Evolutionary conservation across 1,140 invertebrate species (phyloP), one percentile per base, ranked within the genome.

Genomic region (Oryctes rhinoceros): DNA sequence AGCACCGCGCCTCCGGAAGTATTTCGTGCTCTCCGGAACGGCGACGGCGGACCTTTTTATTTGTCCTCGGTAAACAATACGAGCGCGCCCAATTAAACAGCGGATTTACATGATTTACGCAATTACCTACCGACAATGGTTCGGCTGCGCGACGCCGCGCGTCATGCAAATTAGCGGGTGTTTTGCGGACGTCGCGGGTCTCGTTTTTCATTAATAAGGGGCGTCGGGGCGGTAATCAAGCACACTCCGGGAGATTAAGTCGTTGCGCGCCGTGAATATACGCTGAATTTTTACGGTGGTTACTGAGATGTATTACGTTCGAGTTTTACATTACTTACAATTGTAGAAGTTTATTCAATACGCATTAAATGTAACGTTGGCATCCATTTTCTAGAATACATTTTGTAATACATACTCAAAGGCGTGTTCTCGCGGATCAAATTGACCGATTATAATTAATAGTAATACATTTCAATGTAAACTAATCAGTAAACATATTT

Each of bases 71-170:
- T 44, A 48, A 67, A 83, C 82, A 84, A 84, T 82, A 77, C 82
- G 77, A 78, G 80, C 81, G 79, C 81, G 81, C 79, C 77, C 47
- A 82, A 83, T 81, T 82, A 81, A 84, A 78, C 79, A 81, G 71
- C 81, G 83, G 83, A 84, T 84, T 83, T 84, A 83, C 83, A 84
- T 84, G 83, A 84, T 84, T 84, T 84, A 84, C 83, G 81, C 82
- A 81, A 84, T 84, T 82, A 71, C 65, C 65, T 59, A 59, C 53
- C 53, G 18, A 59, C 53, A 59, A 59, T 18, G 18, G 53, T 44
- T 59, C 53, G 53, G n/a, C 53, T 6, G 53, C 53, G 53, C 15
- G 53, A 15, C 15, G 18, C 53, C 13, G 53, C 15, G 53, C 53
- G 53, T 18, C 15, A 59, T 59, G 53, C 53, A 59, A 59, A 59